These are phyloP conservation scores for Mormyrops boulengeri DNA, from an alignment of 2,797 vertebrate genomes.

Conservation along the genomic window DNA sequence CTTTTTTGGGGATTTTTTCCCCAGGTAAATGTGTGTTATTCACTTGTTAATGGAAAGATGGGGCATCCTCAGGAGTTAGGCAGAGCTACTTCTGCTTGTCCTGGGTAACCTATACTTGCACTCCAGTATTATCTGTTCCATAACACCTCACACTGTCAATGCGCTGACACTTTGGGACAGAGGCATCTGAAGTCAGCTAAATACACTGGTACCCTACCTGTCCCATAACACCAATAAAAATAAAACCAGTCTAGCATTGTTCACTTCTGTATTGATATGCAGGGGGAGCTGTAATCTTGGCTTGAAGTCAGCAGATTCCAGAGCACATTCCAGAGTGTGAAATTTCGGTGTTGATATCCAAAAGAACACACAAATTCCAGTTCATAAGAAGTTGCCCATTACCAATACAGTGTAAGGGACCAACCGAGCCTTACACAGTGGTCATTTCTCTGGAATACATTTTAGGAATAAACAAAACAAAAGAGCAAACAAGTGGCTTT, in stretches of 20 bases:
- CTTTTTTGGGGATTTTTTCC: background rate
- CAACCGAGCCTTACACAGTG: background rate
- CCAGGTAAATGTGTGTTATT: background rate
- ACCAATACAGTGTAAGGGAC: background rate
- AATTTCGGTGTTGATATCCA: background rate
- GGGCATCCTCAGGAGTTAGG: background rate
- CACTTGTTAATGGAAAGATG: background rate
- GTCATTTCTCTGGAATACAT: background rate
- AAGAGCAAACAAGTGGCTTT: background rate
- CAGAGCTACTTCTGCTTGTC: background rate
- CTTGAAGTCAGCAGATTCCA: background rate
- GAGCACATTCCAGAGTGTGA: background rate
- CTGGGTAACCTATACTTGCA: background rate
- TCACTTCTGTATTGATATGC: background rate
- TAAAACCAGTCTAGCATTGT: background rate
- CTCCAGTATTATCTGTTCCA: background rate
- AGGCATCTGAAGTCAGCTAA: background rate
- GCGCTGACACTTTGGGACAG: background rate
- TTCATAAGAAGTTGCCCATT: background rate
- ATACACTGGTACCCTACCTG: background rate
- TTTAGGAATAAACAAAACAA: background rate
- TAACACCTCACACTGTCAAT: background rate
- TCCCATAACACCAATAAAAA: background rate
- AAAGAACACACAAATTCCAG: background rate
- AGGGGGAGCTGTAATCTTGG: background rate